phyloP scores from a whole-genome alignment of 2,797 vertebrate genomes.

The Pterois miles region DNA sequence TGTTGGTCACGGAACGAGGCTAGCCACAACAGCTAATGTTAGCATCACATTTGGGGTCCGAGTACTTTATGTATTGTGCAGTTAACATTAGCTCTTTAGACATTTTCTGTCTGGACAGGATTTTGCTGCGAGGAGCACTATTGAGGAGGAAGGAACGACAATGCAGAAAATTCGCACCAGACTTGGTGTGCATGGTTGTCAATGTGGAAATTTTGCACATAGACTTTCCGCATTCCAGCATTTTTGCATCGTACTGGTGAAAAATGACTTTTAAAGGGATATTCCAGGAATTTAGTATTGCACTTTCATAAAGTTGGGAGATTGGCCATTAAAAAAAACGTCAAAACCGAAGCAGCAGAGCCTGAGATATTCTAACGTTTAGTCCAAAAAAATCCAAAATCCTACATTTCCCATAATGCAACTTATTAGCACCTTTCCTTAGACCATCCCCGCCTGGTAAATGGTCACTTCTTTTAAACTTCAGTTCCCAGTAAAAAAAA shows the following conservation, averaged over 20 bases:
- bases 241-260: no score
- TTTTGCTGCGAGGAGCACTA: no score
- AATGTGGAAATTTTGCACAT: no score
- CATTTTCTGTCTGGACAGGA: no score
- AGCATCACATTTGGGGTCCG: no score
- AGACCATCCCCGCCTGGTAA: background rate
- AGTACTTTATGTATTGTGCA: no score
- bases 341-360: background rate
- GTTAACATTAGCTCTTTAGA: no score
- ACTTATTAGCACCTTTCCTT: background rate
- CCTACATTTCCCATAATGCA: background rate
- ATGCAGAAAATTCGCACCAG: no score
- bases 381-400: background rate
- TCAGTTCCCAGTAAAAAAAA: background rate
- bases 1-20: no score
- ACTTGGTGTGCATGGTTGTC: no score
- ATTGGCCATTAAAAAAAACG: background rate
- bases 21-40: fast-evolving
- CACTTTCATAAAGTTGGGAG: background rate
- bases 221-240: no score
- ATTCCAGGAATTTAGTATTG: background rate
- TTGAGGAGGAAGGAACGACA: no score
- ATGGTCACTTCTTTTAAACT: background rate
- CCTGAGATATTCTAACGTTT: background rate
- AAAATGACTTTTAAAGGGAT: background rate